Evolutionary conservation across 2,797 vertebrate species (phyloP).

Genomic region (Euthynnus affinis): DNA sequence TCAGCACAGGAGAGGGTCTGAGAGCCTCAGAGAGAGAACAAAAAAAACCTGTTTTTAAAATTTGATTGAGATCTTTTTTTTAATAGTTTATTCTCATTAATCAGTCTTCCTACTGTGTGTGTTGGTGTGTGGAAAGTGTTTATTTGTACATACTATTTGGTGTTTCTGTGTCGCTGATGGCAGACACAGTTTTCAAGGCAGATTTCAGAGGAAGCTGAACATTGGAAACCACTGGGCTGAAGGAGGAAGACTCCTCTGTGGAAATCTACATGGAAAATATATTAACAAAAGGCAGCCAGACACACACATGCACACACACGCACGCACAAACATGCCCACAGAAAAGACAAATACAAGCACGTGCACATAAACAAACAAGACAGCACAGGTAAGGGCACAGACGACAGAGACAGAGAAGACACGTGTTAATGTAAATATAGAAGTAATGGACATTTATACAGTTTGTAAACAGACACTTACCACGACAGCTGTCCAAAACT

Average conservation of each 20-base stretch:
- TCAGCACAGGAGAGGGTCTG: conserved; percentile 92
- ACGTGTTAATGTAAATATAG: conserved; percentile 62
- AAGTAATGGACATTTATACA: conserved; percentile 34
- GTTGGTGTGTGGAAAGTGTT: not conserved
- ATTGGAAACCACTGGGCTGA: conserved; percentile 82
- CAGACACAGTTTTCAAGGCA: conserved; percentile 90
- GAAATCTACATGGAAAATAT: conserved; percentile 87
- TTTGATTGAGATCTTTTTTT: conserved; percentile 14
- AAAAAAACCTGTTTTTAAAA: not conserved
- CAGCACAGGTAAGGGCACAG: conserved; percentile 82
- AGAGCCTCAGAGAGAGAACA: conserved; percentile 76
- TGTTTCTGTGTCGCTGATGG: conserved; percentile 83
- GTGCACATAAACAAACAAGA: conserved; percentile 67
- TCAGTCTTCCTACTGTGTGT: not conserved
- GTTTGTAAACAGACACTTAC: conserved; percentile 65
- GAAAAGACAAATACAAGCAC: conserved; percentile 43
- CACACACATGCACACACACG: conserved; percentile 25
- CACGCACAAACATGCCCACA: conserved; percentile 20
- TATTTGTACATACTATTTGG: conserved; percentile 80
- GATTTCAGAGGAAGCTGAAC: conserved; percentile 93
- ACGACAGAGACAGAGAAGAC: conserved; percentile 74
- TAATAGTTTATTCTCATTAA: not conserved
- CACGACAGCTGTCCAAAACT: conserved; percentile 52
- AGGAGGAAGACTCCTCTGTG: conserved; percentile 91
- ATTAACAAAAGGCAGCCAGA: conserved; percentile 71